Conservation (phyloP, 1,140 invertebrate genomes). For the Heterodera schachtii region DNA sequence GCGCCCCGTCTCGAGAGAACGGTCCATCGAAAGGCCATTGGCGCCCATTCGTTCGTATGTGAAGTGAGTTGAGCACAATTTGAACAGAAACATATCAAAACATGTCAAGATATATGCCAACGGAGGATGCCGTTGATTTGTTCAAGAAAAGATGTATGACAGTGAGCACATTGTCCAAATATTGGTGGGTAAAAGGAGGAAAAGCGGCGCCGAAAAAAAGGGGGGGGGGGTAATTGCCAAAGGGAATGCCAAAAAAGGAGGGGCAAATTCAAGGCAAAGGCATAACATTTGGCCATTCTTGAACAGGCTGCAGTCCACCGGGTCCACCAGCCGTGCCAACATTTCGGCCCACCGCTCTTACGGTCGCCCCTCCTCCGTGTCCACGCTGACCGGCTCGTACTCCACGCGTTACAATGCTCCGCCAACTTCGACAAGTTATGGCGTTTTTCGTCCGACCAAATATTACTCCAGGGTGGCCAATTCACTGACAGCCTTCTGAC, state of each 20-base stretch:
- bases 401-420: slow-evolving; percentile 24
- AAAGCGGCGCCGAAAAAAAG: no score
- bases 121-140: slow-evolving; percentile 42
- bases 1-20: not conserved
- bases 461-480: slow-evolving; percentile 27
- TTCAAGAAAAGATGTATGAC: slow-evolving; percentile 48
- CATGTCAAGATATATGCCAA: slow-evolving; percentile 41
- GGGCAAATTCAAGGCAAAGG: no score
- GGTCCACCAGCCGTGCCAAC: not conserved
- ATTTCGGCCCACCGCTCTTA: slow-evolving; percentile 3
- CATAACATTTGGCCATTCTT: not conserved
- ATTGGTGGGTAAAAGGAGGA: slow-evolving; percentile 32
- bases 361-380: slow-evolving; percentile 18
- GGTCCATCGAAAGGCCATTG: slow-evolving; percentile 39
- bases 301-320: slow-evolving; percentile 22
- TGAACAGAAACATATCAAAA: not conserved
- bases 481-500: slow-evolving; percentile 4
- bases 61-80: slow-evolving; percentile 22
- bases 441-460: slow-evolving; percentile 3
- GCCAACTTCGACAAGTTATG: not conserved
- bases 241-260: no score
- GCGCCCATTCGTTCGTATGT: slow-evolving; percentile 39
- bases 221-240: no score
- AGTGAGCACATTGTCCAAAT: slow-evolving; percentile 42
- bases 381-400: slow-evolving; percentile 32